Evolutionary conservation across 2,797 vertebrate species (phyloP).

Genomic region (Bovichtus variegatus): DNA sequence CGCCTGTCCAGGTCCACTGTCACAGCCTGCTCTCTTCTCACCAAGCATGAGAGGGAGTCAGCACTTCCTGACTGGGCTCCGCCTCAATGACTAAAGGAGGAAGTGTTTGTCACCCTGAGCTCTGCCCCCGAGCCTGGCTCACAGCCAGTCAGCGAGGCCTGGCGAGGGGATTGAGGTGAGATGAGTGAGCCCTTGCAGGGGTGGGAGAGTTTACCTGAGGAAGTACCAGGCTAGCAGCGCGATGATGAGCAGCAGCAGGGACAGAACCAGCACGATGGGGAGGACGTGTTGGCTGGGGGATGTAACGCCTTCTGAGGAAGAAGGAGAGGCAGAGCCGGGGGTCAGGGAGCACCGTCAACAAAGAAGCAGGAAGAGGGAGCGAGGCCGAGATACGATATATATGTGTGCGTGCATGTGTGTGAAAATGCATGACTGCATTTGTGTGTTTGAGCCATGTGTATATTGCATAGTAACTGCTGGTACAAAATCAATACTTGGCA

Average conservation of each 20-base stretch:
- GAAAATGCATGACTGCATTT: constrained; percentile 15
- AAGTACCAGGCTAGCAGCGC: constrained; percentile 90
- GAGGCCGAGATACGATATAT: constrained; percentile 9
- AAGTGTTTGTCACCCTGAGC: constrained; percentile 78
- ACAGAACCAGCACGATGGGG: constrained; percentile 88
- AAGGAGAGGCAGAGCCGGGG: constrained; percentile 69
- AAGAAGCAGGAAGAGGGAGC: constrained; percentile 61
- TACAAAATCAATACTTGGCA: constrained; percentile 49
- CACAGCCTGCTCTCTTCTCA: constrained; percentile 62
- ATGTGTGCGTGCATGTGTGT: background rate
- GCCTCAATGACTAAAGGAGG: constrained; percentile 80
- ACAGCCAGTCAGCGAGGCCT: constrained; percentile 39
- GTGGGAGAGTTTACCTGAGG: constrained; percentile 88
- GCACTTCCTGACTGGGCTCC: constrained; percentile 79
- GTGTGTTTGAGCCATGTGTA: background rate
- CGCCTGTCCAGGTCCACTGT: constrained; percentile 43
- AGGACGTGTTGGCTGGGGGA: constrained; percentile 68
- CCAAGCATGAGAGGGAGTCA: constrained; percentile 70
- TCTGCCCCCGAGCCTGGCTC: constrained; percentile 68
- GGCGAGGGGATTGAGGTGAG: constrained; percentile 6
- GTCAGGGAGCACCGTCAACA: constrained; percentile 57
- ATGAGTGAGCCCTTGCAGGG: background rate
- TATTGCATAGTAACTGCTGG: constrained; percentile 29
- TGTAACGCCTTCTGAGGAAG: constrained; percentile 76
- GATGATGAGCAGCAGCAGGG: constrained; percentile 86